Evolutionary conservation across 2,797 vertebrate species (phyloP).

Genomic region (Pempheris klunzingeri): DNA sequence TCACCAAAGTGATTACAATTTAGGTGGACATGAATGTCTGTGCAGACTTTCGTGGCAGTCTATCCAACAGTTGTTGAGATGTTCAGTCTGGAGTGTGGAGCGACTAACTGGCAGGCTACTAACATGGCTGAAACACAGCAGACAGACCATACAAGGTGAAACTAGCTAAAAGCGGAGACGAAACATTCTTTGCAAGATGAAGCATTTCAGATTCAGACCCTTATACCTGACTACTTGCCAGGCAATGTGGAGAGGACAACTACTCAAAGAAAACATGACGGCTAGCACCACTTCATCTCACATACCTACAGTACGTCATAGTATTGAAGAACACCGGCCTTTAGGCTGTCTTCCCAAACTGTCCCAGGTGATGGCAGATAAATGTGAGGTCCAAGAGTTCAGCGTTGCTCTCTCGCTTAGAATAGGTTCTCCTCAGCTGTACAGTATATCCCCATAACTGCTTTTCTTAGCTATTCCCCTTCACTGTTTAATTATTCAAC

Average conservation of each 20-base stretch:
- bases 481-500: conserved; percentile 62
- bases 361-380: conserved; percentile 48
- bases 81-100: not conserved
- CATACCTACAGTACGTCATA: not conserved
- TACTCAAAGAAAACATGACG: not conserved
- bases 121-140: not conserved
- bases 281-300: conserved; percentile 3
- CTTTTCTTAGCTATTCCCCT: conserved; percentile 52
- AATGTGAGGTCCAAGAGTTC: conserved; percentile 42
- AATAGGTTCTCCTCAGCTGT: conserved; percentile 5
- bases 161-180: not conserved
- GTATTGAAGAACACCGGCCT: conserved; percentile 12
- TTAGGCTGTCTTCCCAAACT: conserved; percentile 3
- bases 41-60: not conserved
- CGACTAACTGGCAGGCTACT: not conserved
- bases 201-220: not conserved
- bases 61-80: not conserved
- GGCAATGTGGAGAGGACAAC: not conserved
- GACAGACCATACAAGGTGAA: not conserved
- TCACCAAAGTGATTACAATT: not conserved
- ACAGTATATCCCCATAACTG: conserved; percentile 20
- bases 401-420: conserved; percentile 20
- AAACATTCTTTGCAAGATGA: not conserved
- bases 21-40: not conserved
- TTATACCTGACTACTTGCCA: not conserved